Percentiles rank a stretch among this genome's conserved stretches.
These are phyloP conservation scores for Tortricodes alternella DNA, from an alignment of 2,888 invertebrate species.

Conservation along the genomic window DNA sequence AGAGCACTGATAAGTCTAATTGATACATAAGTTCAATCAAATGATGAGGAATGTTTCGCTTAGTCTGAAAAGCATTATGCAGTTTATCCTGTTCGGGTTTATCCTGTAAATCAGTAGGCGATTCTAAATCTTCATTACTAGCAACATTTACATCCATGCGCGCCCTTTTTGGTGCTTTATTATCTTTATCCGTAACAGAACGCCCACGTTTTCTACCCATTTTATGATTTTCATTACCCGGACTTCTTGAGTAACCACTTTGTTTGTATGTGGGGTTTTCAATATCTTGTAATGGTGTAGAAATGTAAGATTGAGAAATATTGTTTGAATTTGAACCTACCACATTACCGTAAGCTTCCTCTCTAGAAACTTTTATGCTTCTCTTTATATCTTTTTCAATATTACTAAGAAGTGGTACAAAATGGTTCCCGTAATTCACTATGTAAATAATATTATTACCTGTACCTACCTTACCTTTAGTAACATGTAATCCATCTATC, in stretches of 20 bases:
- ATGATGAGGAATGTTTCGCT: no score
- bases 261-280: background rate
- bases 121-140: no score
- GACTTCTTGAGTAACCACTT: background rate
- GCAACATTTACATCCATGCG: conserved; percentile 35
- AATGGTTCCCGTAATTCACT: conserved; percentile 26
- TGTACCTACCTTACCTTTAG: conserved; percentile 22
- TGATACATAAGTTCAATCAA: no score
- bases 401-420: conserved; percentile 28
- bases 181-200: conserved; percentile 38
- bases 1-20: no score
- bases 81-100: no score
- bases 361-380: conserved; percentile 31
- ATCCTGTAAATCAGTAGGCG: no score
- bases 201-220: conserved; percentile 35
- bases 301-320: conserved; percentile 13
- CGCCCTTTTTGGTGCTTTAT: conserved; percentile 35
- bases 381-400: conserved; percentile 30
- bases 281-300: conserved; percentile 26
- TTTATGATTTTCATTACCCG: conserved; percentile 28
- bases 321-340: conserved; percentile 11
- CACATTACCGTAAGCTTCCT: conserved; percentile 30
- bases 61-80: no score
- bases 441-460: conserved; percentile 20
- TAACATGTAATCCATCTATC: conserved; percentile 22